Conservation (phyloP, 2,888 invertebrate species). For the Cheilosia pagana region DNA sequence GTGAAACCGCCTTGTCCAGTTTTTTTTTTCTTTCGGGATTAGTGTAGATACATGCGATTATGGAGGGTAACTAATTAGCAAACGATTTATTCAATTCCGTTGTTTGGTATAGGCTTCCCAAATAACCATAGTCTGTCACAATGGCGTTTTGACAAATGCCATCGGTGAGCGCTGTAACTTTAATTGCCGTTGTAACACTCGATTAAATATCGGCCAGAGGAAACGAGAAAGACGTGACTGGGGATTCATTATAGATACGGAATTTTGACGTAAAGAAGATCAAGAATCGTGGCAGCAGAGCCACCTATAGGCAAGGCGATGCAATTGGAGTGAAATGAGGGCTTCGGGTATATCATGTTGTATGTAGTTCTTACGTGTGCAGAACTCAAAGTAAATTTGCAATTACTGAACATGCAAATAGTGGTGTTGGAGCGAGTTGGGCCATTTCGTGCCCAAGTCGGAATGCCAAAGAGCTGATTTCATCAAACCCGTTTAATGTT, state of each 20-base stretch:
- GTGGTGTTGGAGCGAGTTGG: background rate
- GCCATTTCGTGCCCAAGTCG: slow-evolving; percentile 1
- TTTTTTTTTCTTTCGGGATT: background rate
- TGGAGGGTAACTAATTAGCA: background rate
- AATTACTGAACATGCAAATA: slow-evolving; percentile 11
- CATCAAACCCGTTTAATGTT: slow-evolving; percentile 3
- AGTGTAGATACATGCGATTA: background rate
- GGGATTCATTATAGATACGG: slow-evolving; percentile 27
- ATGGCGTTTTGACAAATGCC: slow-evolving; percentile 10
- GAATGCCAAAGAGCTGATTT: slow-evolving; percentile 31
- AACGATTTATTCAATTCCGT: slow-evolving; percentile 8
- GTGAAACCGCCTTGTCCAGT: slow-evolving; percentile 46
- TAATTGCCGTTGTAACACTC: slow-evolving; percentile 5
- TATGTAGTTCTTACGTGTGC: background rate
- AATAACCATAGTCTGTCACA: background rate
- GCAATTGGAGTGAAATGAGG: slow-evolving; percentile 1
- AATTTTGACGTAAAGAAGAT: slow-evolving; percentile 44
- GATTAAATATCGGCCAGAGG: slow-evolving; percentile 28
- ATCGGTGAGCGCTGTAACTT: background rate
- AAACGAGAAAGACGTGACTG: slow-evolving; percentile 56
- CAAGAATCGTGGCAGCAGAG: slow-evolving; percentile 10
- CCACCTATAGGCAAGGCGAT: background rate
- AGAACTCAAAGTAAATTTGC: slow-evolving; percentile 9
- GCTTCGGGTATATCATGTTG: too few relatives aligned
- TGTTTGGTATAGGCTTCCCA: background rate